Conservation (phyloP, 2,797 vertebrate species). For the Sebastes minor region DNA sequence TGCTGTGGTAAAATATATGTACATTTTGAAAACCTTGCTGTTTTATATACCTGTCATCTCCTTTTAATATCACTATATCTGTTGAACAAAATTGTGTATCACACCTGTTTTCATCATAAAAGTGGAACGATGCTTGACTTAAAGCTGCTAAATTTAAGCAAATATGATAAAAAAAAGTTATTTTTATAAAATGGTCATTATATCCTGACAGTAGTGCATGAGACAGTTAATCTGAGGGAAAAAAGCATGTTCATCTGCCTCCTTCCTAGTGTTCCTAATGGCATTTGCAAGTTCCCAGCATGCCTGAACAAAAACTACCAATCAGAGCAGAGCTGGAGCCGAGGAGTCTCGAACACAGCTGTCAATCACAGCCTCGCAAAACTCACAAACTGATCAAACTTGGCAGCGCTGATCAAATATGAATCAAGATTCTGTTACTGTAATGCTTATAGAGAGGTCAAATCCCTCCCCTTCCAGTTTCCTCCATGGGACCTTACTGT, state of each 20-base stretch:
- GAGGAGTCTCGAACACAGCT: too few species aligned
- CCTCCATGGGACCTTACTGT: too few species aligned
- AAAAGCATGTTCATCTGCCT: neutral
- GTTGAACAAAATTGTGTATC: neutral
- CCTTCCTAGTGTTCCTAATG: too few species aligned
- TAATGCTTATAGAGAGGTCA: too few species aligned
- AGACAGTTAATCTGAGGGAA: fast-evolving
- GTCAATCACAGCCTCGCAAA: too few species aligned
- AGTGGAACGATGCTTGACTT: neutral
- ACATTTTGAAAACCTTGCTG: neutral
- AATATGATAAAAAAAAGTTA: neutral
- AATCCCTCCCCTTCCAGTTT: too few species aligned
- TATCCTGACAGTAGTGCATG: neutral
- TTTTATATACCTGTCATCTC: neutral
- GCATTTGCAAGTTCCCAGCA: too few species aligned
- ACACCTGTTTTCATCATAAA: neutral
- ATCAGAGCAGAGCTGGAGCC: neutral
- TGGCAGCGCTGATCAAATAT: too few species aligned
- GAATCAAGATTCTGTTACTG: too few species aligned
- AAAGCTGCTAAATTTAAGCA: neutral
- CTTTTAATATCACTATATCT: neutral
- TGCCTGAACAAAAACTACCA: neutral
- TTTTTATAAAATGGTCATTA: neutral
- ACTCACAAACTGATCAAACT: too few species aligned
- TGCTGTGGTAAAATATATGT: neutral